Percentiles rank a stretch among this genome's conserved stretches.
Evolutionary conservation across 2,113 vertebrate genomes (phyloP).

Genomic region (Collichthys lucidus): DNA sequence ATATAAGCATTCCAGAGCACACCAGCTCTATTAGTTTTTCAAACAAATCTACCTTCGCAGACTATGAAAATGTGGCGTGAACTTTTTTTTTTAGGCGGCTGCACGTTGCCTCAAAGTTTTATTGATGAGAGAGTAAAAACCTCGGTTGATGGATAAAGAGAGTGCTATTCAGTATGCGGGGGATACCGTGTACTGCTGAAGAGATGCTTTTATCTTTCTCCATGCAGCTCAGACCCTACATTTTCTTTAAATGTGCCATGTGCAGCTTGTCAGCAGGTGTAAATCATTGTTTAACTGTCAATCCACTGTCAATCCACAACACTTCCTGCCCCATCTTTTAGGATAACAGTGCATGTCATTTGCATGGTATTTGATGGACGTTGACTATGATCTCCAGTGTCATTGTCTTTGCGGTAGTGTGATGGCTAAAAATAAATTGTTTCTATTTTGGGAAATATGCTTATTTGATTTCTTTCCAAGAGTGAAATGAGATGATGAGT

Average conservation of each 20-base stretch:
- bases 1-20: slow-evolving; percentile 60
- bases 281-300: slow-evolving; percentile 61
- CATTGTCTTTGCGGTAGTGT: background rate
- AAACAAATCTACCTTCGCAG: slow-evolving; percentile 69
- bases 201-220: slow-evolving; percentile 70
- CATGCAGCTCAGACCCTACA: slow-evolving; percentile 46
- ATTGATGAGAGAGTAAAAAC: slow-evolving; percentile 63
- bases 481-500: too few species aligned
- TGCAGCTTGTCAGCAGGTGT: slow-evolving; percentile 58
- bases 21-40: slow-evolving; percentile 56
- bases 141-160: slow-evolving; percentile 65
- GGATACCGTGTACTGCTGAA: slow-evolving; percentile 35
- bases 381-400: background rate
- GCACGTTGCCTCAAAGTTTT: slow-evolving; percentile 73
- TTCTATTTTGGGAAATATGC: too few species aligned
- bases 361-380: slow-evolving; percentile 13
- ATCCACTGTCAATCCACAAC: slow-evolving; percentile 43
- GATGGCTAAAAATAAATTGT: background rate
- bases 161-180: slow-evolving; percentile 68
- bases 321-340: slow-evolving; percentile 4
- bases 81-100: slow-evolving; percentile 59
- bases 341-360: slow-evolving; percentile 12
- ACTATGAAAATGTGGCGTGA: slow-evolving; percentile 54
- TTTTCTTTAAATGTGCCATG: slow-evolving; percentile 55
- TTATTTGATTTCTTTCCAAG: too few species aligned